Base-by-base conservation (phyloP, 2,888 invertebrate genomes). In the Drepana falcataria region DNA sequence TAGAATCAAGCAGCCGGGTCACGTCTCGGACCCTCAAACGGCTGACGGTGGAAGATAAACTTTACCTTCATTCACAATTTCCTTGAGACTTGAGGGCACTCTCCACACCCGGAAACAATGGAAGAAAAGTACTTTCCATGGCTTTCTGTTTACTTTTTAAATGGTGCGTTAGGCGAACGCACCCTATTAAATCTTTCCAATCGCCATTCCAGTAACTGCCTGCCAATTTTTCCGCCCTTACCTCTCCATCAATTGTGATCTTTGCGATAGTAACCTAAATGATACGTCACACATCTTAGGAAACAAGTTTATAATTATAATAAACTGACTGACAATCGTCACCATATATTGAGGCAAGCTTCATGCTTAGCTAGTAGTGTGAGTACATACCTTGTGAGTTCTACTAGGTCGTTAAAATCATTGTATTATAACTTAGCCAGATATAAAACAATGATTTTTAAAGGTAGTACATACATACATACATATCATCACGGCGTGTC, bases 21-120 rank as follows among this genome's bases (percentile, higher is more conserved):
- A 88, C 87, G 87, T 87, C 78, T 71, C 73, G 68, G 76, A 70
- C 81, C 83, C 82, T 82, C 83, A 81, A 84, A 83, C 80, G 85
- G 85, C 86, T 86, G 87, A 84, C 85, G 77, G 77, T 74, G 74
- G 76, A 87, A 87, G 86, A 87, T 88, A 87, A 88, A 88, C 84
- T 85, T 86, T 84, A 87, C 87, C 86, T 86, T 86, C 87, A 88
- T 88, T 87, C 87, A 84, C 87, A 87, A 88, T 88, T 87, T 88
- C 83, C 88, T 83, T 68, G 71, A 82, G 83, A 77, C 79, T 81
- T 74, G 79, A 84, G 85, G 77, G 80, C 75, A 78, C 81, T 82
- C 76, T 70, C 73, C 71, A 76, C 75, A 77, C 77, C 72, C 75
- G 81, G 81, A 84, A 83, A 87, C 85, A 87, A 84, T 84, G 84